Evolutionary conservation across 2,113 vertebrate genomes (phyloP).

Genomic region (Phalacrocorax carbo): DNA sequence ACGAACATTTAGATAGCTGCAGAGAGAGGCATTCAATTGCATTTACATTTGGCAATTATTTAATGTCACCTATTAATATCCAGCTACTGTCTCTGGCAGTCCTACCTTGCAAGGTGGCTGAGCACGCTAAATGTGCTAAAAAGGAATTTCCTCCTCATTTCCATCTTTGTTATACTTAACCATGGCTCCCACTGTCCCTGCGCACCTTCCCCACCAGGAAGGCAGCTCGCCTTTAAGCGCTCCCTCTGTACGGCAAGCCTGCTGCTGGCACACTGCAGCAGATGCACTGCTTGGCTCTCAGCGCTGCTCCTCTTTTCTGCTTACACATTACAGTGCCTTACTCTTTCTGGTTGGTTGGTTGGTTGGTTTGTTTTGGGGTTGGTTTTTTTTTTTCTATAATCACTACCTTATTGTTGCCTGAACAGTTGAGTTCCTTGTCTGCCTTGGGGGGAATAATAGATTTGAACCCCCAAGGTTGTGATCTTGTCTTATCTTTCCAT

Average conservation of each 20-base stretch:
- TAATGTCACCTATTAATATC: slow-evolving; percentile 60
- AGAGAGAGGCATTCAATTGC: slow-evolving; percentile 26
- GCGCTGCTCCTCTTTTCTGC: not conserved
- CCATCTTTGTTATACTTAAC: not conserved
- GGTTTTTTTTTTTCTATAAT: not conserved
- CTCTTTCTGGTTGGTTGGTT: not conserved
- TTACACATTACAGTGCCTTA: not conserved
- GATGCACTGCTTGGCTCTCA: not conserved
- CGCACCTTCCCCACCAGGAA: not conserved
- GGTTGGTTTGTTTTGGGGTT: too few species aligned
- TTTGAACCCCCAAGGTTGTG: not conserved
- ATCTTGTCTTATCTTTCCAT: not conserved
- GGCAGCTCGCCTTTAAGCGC: not conserved
- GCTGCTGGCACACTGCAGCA: not conserved
- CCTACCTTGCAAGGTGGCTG: not conserved
- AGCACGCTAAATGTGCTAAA: slow-evolving; percentile 18
- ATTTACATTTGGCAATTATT: slow-evolving; percentile 46
- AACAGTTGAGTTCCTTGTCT: not conserved
- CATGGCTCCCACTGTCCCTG: not conserved
- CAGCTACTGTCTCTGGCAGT: not conserved
- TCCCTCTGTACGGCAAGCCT: not conserved
- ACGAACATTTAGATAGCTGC: slow-evolving; percentile 15
- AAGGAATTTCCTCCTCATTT: slow-evolving; percentile 46
- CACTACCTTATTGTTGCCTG: not conserved
- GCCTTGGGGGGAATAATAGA: not conserved